Evolutionary conservation across 1,140 invertebrate genomes (phyloP).

Genomic region (Drosophila lini): DNA sequence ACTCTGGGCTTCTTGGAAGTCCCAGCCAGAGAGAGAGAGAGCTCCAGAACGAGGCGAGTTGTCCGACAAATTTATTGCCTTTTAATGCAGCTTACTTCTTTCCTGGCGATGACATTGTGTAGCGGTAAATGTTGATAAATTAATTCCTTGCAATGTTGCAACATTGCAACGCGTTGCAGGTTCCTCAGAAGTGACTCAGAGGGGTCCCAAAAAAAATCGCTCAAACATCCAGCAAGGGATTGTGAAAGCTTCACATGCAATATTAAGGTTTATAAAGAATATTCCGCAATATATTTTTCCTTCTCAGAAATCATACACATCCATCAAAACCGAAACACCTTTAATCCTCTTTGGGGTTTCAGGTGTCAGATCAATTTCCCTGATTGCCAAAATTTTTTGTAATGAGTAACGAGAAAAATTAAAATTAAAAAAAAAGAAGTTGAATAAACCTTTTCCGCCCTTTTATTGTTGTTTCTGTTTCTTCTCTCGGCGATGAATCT

Average conservation of each 20-base stretch:
- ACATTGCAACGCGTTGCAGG: constrained; percentile 39
- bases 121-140: constrained; percentile 77
- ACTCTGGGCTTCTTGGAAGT: constrained; percentile 63
- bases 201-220: background rate
- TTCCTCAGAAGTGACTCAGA: constrained; percentile 25
- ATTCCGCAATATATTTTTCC: background rate
- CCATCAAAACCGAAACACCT: constrained; percentile 26
- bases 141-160: constrained; percentile 66
- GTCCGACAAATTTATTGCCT: constrained; percentile 68
- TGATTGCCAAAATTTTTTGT: constrained; percentile 44
- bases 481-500: constrained; percentile 59
- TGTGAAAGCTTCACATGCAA: background rate
- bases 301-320: constrained; percentile 24
- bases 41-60: constrained; percentile 26
- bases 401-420: constrained; percentile 27
- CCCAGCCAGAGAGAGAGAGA: background rate
- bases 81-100: constrained; percentile 64
- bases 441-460: constrained; percentile 64
- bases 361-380: constrained; percentile 55
- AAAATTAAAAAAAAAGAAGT: constrained; percentile 27
- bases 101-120: constrained; percentile 67
- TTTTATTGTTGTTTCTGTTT: constrained; percentile 37
- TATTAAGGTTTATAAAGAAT: background rate
- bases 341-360: constrained; percentile 39
- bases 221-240: constrained; percentile 3